These are phyloP conservation scores for Oncorhynchus kisutch DNA, from an alignment of 2,113 vertebrate genomes.

Conservation along the genomic window DNA sequence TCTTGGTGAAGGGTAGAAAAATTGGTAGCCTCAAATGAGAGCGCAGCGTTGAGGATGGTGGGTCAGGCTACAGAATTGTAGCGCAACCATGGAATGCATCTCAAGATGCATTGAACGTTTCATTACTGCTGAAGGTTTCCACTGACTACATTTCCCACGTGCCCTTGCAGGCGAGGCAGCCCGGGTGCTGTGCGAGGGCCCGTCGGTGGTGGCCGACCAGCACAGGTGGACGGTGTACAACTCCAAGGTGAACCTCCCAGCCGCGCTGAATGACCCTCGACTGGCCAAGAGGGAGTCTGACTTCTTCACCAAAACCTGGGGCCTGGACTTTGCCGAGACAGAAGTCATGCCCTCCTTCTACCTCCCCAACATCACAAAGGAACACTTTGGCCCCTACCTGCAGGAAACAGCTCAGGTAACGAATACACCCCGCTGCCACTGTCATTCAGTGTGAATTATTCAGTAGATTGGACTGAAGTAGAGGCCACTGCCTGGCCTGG, in stretches of 20 bases:
- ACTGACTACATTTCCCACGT: conserved; percentile 36
- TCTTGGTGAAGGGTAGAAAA: too few relatives aligned
- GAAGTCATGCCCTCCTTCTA: conserved; percentile 92
- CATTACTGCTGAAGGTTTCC: too few relatives aligned
- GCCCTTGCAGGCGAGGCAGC: conserved; percentile 72
- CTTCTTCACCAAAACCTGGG: conserved; percentile 99
- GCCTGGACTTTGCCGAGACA: conserved; percentile 92
- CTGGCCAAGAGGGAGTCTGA: conserved; percentile 97
- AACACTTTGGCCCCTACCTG: conserved; percentile 87
- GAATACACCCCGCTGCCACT: not conserved
- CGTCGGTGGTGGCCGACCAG: conserved; percentile 92
- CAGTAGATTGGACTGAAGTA: not conserved
- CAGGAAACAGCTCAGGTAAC: conserved; percentile 89
- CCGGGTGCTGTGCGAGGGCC: conserved; percentile 81
- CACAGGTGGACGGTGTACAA: conserved; percentile 96
- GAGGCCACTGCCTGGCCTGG: not conserved
- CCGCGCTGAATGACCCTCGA: conserved; percentile 94
- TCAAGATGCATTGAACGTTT: too few relatives aligned
- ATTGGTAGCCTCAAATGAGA: too few relatives aligned
- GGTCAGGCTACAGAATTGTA: too few relatives aligned
- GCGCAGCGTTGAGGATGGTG: too few relatives aligned
- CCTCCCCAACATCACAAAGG: conserved; percentile 92
- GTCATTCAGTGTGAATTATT: not conserved
- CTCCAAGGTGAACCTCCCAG: conserved; percentile 98
- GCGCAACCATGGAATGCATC: too few relatives aligned